A percentile compares a stretch with the other conserved stretches of the same genome.
These are phyloP conservation scores for Physella acuta DNA, from an alignment of 1,140 invertebrate species.

Conservation along the genomic window DNA sequence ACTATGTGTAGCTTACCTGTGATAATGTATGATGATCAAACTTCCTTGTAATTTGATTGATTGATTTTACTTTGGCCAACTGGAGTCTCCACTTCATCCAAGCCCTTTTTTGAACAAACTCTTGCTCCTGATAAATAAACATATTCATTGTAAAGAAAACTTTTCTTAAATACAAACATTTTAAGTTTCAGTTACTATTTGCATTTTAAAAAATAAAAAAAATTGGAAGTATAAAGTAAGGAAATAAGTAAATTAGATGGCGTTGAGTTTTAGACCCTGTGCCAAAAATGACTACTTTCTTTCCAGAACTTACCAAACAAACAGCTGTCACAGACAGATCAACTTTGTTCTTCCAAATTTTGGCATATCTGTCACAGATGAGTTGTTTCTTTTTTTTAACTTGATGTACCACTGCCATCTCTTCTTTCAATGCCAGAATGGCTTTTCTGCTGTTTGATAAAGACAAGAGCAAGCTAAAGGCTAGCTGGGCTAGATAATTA, in stretches of 20 bases:
- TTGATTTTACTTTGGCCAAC: background rate
- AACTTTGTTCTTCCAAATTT: slow-evolving; percentile 6
- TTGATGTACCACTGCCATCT: background rate
- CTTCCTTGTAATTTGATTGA: background rate
- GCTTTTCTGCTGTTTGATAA: slow-evolving; percentile 3
- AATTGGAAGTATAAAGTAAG: no score
- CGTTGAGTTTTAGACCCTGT: no score
- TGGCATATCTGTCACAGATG: slow-evolving; percentile 16
- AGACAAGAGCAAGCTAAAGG: no score
- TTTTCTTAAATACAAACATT: background rate
- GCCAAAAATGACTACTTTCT: background rate
- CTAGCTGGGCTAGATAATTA: no score
- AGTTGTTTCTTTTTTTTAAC: background rate
- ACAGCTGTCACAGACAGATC: background rate
- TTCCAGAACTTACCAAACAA: slow-evolving; percentile 3
- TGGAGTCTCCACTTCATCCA: slow-evolving; percentile 7
- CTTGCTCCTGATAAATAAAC: slow-evolving; percentile 9
- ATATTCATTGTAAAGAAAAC: background rate
- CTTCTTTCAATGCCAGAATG: background rate
- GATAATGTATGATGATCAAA: background rate
- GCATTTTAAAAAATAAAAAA: no score
- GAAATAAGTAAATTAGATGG: no score
- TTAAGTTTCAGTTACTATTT: no score
- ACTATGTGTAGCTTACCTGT: slow-evolving; percentile 8
- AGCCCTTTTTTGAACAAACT: background rate